phyloP scores from a whole-genome alignment of 2,113 vertebrate species.

The Megaleporinus macrocephalus region DNA sequence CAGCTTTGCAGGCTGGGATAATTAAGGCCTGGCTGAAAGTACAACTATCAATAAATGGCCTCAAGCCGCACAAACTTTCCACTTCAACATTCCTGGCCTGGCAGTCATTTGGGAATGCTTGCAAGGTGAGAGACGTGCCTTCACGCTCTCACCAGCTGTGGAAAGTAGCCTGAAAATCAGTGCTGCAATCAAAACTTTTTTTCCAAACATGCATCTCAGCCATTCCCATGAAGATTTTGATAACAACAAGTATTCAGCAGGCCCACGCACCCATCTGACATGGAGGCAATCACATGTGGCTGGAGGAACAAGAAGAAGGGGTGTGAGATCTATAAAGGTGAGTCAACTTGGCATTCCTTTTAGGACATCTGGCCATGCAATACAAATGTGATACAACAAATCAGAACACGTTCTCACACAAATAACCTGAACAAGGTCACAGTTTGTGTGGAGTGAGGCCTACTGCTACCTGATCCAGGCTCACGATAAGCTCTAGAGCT shows the following conservation, averaged over 20 bases:
- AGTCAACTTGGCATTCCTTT: not conserved
- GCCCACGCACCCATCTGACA: not conserved
- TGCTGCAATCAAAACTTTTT: not conserved
- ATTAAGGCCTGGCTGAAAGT: conserved; percentile 29
- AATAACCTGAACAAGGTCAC: no score
- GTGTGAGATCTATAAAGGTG: not conserved
- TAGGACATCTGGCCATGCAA: not conserved
- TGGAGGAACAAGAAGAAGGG: not conserved
- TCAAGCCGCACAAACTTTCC: conserved; percentile 26
- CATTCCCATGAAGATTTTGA: not conserved
- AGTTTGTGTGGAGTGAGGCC: not conserved
- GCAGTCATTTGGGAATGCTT: conserved; percentile 27
- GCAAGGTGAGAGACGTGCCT: conserved; percentile 21
- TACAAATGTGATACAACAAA: not conserved
- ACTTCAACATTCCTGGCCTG: conserved; percentile 32
- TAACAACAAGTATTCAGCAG: not conserved
- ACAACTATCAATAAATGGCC: conserved; percentile 38
- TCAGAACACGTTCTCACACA: not conserved
- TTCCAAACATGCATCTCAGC: not conserved
- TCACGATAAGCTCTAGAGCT: not conserved
- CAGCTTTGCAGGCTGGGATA: not conserved
- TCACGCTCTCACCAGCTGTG: conserved; percentile 1
- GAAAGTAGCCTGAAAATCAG: not conserved
- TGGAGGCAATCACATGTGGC: not conserved
- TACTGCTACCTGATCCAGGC: not conserved